These are phyloP conservation scores for Cantharis flavilabris DNA, from an alignment of 2,888 invertebrate species.

Conservation along the genomic window DNA sequence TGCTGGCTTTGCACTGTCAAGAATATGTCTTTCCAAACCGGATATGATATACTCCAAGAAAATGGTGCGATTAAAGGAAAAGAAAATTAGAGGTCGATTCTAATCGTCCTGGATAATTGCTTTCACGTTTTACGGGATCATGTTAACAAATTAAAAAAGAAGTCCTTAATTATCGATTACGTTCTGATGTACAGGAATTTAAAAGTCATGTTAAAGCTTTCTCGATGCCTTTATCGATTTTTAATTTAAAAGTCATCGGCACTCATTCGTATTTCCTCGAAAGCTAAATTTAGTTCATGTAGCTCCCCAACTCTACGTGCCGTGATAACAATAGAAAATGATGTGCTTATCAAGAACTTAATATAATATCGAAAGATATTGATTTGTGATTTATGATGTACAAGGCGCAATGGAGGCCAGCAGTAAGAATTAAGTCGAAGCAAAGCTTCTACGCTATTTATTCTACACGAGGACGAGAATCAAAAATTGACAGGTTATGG, in stretches of 20 bases:
- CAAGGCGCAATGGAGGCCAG: no score
- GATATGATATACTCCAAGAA: not conserved
- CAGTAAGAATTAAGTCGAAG: no score
- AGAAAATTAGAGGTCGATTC: not conserved
- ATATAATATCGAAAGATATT: no score
- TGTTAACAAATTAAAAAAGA: not conserved
- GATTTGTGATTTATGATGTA: no score
- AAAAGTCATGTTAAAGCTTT: not conserved
- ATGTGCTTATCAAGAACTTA: no score
- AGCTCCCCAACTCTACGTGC: not conserved
- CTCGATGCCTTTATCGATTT: not conserved
- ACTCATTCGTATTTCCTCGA: not conserved
- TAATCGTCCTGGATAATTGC: not conserved
- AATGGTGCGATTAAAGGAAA: not conserved
- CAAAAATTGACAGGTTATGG: no score
- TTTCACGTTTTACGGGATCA: not conserved
- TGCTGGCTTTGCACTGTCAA: constrained; percentile 25
- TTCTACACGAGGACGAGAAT: no score
- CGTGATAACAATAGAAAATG: no score
- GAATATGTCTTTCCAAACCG: constrained; percentile 24
- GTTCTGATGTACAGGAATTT: not conserved
- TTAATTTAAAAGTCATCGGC: not conserved
- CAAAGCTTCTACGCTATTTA: no score
- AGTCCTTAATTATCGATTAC: not conserved
- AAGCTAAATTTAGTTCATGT: not conserved